Evolutionary conservation across 2,888 invertebrate species (phyloP), one percentile per base, ranked within the genome.

Genomic region (Aspidiotus rigidus): DNA sequence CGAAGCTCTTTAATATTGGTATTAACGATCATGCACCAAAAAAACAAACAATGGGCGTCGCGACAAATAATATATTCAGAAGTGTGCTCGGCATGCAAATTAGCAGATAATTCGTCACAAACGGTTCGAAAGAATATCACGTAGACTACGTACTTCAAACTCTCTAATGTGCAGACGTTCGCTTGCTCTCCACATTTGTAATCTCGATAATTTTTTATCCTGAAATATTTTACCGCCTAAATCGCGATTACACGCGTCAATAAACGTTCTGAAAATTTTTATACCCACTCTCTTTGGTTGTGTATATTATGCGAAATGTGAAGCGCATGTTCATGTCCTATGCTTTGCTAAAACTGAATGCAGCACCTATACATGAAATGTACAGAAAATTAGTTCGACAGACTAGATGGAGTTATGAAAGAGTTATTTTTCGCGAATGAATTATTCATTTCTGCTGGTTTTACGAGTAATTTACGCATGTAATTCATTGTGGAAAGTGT

Each of bases 81-180:
- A 63, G 70, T 71, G 71, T 71, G 71, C 71, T 72, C 66, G 63
- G 72, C 67, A 72, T 72, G 72, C 69, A 70, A 72, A 72, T 71
- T 70, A 56, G 70, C 72, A 72, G 72, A 70, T 71, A 64, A 64
- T 64, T 64, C 64, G 64, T 64, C 64, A 64, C 64, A 64, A 64
- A 64, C 64, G 54, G 64, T 55, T 64, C 64, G 64, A 64, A 49
- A 53, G 49, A 64, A 64, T 64, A 64, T 64, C 64, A 64, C 64
- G 64, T 64, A 28, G 28, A 28, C 28, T 28, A 64, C 54, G 49
- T 49, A 49, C 49, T 11, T 49, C 49, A 49, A 49, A 11, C 49
- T 11, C 49, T 49, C 49, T 49, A 11, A 28, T 28, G 28, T 28
- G 28, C 28, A 28, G 28, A 28, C 28, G 28, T 28, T 28, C 28